These are phyloP conservation scores for Lomographa bimaculata DNA, from an alignment of 2,888 invertebrate genomes.

Conservation along the genomic window DNA sequence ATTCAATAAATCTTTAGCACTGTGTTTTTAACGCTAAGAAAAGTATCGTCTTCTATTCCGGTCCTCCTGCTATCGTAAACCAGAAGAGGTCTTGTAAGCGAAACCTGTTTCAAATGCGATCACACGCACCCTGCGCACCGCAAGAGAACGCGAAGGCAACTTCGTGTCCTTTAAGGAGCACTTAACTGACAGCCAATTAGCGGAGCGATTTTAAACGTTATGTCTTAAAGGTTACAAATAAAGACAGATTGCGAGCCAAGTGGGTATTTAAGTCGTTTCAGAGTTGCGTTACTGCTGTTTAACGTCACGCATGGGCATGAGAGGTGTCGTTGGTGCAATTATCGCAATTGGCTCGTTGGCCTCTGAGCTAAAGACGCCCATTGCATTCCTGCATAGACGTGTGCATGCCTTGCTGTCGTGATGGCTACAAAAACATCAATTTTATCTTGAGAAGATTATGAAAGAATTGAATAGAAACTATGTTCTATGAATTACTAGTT, in stretches of 20 bases:
- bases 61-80: constrained; percentile 76
- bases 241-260: constrained; percentile 42
- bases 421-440: constrained; percentile 9
- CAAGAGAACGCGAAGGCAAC: constrained; percentile 61
- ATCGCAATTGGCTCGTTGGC: constrained; percentile 80
- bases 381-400: constrained; percentile 54
- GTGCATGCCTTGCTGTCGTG: constrained; percentile 30
- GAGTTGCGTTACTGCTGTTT: constrained; percentile 49
- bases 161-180: constrained; percentile 47
- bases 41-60: constrained; percentile 79
- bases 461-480: no score
- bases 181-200: constrained; percentile 40
- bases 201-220: constrained; percentile 51
- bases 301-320: constrained; percentile 74
- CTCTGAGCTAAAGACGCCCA: constrained; percentile 75
- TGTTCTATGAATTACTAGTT: no score
- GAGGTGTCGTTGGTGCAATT: constrained; percentile 80
- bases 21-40: constrained; percentile 71
- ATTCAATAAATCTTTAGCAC: no score
- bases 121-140: constrained; percentile 62
- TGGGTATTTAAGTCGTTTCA: constrained; percentile 51
- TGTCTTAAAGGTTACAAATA: constrained; percentile 38
- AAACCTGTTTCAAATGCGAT: constrained; percentile 73
- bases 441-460: not conserved
- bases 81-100: constrained; percentile 74